These are phyloP conservation scores for Hyles euphorbiae DNA, from an alignment of 1,140 invertebrate genomes.

Conservation along the genomic window DNA sequence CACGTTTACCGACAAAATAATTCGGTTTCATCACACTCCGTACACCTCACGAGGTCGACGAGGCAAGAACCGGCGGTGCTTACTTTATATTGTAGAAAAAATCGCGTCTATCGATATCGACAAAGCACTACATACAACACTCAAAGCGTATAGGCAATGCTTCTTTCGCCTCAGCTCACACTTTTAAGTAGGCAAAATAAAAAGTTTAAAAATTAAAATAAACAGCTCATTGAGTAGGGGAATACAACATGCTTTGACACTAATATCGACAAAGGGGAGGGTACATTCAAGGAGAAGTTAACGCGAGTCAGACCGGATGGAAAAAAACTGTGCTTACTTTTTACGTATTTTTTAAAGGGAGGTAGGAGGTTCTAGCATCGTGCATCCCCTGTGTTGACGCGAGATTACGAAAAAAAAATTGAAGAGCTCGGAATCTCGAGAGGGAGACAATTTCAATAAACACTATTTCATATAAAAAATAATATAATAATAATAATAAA, in stretches of 20 bases:
- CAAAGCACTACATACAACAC: constrained; percentile 55
- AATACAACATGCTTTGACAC: constrained; percentile 54
- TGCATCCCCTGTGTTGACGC: constrained; percentile 72
- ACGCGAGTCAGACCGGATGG: constrained; percentile 3
- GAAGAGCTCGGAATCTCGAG: constrained; percentile 63
- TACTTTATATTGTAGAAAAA: not conserved
- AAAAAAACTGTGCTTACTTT: constrained; percentile 1
- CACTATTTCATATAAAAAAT: constrained; percentile 35
- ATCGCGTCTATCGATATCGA: constrained; percentile 20
- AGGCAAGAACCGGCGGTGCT: constrained; percentile 18
- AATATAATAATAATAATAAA: constrained; percentile 30
- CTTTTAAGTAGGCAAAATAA: constrained; percentile 22
- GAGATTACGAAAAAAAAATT: constrained; percentile 49
- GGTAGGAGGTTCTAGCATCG: constrained; percentile 65
- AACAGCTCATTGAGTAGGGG: constrained; percentile 40
- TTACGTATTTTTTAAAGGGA: constrained; percentile 28
- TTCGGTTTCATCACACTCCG: constrained; percentile 26
- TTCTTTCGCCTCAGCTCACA: constrained; percentile 32
- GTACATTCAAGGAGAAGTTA: constrained; percentile 12
- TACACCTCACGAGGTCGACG: constrained; percentile 44
- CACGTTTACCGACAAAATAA: constrained; percentile 1
- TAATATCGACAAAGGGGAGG: constrained; percentile 15
- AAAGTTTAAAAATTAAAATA: constrained; percentile 35
- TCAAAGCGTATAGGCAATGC: constrained; percentile 56
- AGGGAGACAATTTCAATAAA: constrained; percentile 65